phyloP scores from a whole-genome alignment of 2,888 invertebrate species.

The Ophioninae sp. region DNA sequence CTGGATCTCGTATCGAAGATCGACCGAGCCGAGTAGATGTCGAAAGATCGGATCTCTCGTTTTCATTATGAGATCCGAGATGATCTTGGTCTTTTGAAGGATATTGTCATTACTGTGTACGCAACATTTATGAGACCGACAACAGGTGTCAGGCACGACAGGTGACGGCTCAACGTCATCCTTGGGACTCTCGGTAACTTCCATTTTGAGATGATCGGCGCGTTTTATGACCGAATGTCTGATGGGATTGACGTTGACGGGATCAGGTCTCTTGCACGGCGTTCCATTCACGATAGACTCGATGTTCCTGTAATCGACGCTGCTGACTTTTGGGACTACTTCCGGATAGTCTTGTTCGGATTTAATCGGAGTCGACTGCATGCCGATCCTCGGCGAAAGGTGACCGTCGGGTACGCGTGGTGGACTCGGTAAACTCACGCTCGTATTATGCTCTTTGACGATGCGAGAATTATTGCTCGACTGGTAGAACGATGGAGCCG shows the following conservation, averaged over 20 bases:
- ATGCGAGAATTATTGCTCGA: slow-evolving; percentile 18
- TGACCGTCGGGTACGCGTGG: slow-evolving; percentile 23
- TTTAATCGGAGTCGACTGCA: slow-evolving; percentile 80
- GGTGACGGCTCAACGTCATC: slow-evolving; percentile 19
- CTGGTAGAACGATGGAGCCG: not conserved
- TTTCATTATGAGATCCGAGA: slow-evolving; percentile 78
- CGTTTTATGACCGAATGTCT: slow-evolving; percentile 79
- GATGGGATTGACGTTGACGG: slow-evolving; percentile 67
- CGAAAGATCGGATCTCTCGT: slow-evolving; percentile 77
- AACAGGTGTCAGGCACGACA: slow-evolving; percentile 64
- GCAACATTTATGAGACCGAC: slow-evolving; percentile 78
- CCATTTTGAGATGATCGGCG: slow-evolving; percentile 75
- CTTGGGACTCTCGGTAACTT: slow-evolving; percentile 69
- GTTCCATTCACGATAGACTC: slow-evolving; percentile 78
- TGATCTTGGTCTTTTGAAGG: slow-evolving; percentile 77
- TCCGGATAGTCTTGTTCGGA: slow-evolving; percentile 68
- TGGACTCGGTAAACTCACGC: slow-evolving; percentile 67
- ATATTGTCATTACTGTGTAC: slow-evolving; percentile 76
- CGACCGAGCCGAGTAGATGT: slow-evolving; percentile 75
- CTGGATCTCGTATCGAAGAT: slow-evolving; percentile 76
- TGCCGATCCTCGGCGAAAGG: slow-evolving; percentile 70
- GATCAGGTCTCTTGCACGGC: slow-evolving; percentile 73
- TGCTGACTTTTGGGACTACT: slow-evolving; percentile 67
- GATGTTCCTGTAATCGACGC: slow-evolving; percentile 79
- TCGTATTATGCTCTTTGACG: slow-evolving; percentile 59